These are phyloP conservation scores for Hippocampus comes DNA, from an alignment of 2,113 vertebrate genomes.

Conservation along the genomic window DNA sequence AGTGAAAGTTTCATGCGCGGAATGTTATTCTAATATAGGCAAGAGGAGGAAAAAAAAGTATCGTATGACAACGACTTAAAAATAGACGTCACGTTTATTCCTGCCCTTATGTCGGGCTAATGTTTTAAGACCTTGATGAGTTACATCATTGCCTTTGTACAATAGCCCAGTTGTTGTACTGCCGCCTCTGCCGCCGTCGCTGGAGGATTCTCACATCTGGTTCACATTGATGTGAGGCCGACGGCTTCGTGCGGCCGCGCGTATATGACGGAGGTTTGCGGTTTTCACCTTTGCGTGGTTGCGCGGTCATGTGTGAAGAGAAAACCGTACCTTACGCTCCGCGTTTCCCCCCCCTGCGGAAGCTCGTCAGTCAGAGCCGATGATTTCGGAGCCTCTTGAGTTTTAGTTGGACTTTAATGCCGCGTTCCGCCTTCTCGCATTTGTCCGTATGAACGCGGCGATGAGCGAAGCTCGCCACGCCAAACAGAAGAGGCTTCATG, in stretches of 20 bases:
- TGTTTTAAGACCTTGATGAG: constrained; percentile 19
- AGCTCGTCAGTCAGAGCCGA: constrained; percentile 19
- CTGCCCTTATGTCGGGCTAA: neutral
- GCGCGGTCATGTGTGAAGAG: constrained; percentile 32
- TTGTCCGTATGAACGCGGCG: constrained; percentile 1
- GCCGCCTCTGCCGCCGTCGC: constrained; percentile 3
- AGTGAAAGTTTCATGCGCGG: neutral
- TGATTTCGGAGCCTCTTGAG: constrained; percentile 7
- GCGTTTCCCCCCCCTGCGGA: constrained; percentile 32
- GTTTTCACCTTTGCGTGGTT: constrained; percentile 44
- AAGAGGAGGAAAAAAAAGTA: neutral
- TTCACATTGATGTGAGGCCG: constrained; percentile 42
- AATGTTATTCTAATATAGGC: neutral
- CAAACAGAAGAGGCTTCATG: constrained; percentile 16
- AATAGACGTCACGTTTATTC: constrained; percentile 4
- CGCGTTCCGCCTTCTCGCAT: neutral
- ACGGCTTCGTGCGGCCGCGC: constrained; percentile 4
- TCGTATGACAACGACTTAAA: neutral
- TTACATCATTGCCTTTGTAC: constrained; percentile 51
- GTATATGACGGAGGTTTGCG: constrained; percentile 50
- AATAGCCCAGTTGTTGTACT: constrained; percentile 52
- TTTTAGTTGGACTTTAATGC: constrained; percentile 22
- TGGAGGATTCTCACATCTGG: constrained; percentile 60
- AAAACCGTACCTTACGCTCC: constrained; percentile 6
- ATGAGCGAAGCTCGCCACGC: constrained; percentile 11